Base-by-base conservation (phyloP, 2,113 vertebrate genomes). In the Sebastes schlegelii region DNA sequence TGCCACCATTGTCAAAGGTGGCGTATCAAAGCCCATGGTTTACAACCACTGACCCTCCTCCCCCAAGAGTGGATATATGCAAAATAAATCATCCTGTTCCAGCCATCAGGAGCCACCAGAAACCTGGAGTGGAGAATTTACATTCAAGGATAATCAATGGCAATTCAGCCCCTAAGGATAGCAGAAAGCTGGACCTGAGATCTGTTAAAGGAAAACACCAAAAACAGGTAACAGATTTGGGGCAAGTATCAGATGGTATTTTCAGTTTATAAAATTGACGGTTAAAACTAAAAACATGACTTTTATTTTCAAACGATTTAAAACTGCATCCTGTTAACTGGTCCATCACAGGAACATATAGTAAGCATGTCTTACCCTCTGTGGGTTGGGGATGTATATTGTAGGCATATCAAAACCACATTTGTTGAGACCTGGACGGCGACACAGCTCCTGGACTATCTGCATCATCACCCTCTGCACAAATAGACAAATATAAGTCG, bases 321-420 rank as follows among this genome's bases (percentile, higher is more conserved):
- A 55, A 34, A 34, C 12, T 16, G 57, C n/a, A 84, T 5, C 2
- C 6, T 66, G 21, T 23, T 49, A 74, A 80, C 43, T 45, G 58
- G 2, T 34, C 7, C 45, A 52, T 40, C 1, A 65, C 3, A 8
- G 46, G 5, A 46, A 74, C 6, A 72, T 5, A 43, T 8, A 54
- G 8, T 6, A 13, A 2, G 6, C 49, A 52, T 34, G 23, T 19
- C 89, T 92, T 77, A 96, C 96, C 92, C 90, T 96, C 79, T 95
- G 94, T 19, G 94, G 92, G 83, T 96, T 94, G 17, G 96, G 96
- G 88, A 96, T 96, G 84, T 96, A 96, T 73, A 96, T 96, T 1
- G 95, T 96, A 1, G 95, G 95, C 96, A 96, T 96, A 63, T 96
- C 96, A 88, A 96, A 96, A 52, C 96, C 96, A 89, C 96, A 96